Percentiles rank a stretch among this genome's conserved stretches.
Conservation (phyloP, 2,797 vertebrate species). For the Clarias fuscus region DNA sequence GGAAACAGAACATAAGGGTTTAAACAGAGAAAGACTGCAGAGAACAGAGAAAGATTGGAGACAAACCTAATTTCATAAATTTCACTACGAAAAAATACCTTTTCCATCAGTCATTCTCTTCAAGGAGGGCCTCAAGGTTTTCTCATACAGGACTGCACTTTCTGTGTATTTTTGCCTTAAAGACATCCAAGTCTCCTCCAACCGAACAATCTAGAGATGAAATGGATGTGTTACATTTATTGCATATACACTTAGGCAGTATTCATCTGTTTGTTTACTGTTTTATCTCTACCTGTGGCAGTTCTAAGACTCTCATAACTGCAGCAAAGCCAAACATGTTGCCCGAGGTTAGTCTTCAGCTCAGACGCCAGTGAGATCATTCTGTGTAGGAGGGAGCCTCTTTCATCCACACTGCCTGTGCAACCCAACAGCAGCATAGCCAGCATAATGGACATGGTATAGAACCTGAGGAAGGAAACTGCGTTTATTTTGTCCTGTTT, state of each 20-base stretch:
- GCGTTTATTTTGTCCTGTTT: background rate
- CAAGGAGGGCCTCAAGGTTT: slow-evolving; percentile 89
- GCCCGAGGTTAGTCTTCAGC: slow-evolving; percentile 86
- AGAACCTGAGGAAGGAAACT: slow-evolving; percentile 73
- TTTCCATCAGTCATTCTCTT: slow-evolving; percentile 89
- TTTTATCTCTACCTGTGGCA: slow-evolving; percentile 83
- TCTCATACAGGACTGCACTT: slow-evolving; percentile 91
- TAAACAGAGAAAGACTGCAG: background rate
- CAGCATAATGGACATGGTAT: slow-evolving; percentile 91
- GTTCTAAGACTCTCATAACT: slow-evolving; percentile 89
- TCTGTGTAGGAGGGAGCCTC: slow-evolving; percentile 85
- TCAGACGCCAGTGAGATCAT: slow-evolving; percentile 89
- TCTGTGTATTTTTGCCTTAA: slow-evolving; percentile 91
- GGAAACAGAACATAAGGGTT: background rate
- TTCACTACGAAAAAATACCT: slow-evolving; percentile 72
- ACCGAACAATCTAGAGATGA: slow-evolving; percentile 79
- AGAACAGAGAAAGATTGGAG: background rate
- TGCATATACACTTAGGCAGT: background rate
- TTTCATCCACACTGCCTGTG: slow-evolving; percentile 86
- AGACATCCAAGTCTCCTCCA: slow-evolving; percentile 88
- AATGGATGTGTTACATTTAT: background rate
- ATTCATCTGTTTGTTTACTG: background rate
- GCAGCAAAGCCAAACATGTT: slow-evolving; percentile 95
- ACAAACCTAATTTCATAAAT: background rate
- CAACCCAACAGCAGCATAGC: slow-evolving; percentile 91